Evolutionary conservation across 2,797 vertebrate genomes (phyloP), one percentile per base, ranked within the genome.

Genomic region (Chromobotia macracanthus): DNA sequence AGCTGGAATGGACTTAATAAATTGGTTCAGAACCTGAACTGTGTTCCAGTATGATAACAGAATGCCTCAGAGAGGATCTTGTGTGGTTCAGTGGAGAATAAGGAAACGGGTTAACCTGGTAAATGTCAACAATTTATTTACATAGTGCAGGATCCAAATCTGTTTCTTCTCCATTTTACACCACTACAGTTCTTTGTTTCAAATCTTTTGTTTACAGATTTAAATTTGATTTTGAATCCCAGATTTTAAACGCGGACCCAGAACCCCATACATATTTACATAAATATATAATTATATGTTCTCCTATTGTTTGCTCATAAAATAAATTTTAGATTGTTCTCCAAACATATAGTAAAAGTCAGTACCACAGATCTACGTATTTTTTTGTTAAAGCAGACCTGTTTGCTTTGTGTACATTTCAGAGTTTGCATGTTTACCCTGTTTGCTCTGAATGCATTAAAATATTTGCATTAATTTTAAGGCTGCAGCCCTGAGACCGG

Each of bases 211-310:
- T 11, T 19, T 21, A 9, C n/a, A 55, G 51, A 2, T 55, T 19
- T 55, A 19, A 55, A 55, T 55, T 55, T 3, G n/a, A 55, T 55
- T 55, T 55, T 55, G 8, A 55, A 55, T 55, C 53, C 53, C 53
- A 55, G 8, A 11, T 55, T 55, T 21, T 55, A 18, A 31, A 31
- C 31, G 31, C 5, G 31, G 31, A 3, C 31, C 31, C 31, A 31
- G 31, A 31, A 31, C 31, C 9, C 41, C 41, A 10, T 10, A 19
- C 84, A 41, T 87, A 82, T 88, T 89, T 88, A 87, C 85, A 87
- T 11, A 16, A 61, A 31, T 13, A 7, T 50, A 73, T 77, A 82
- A 92, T 86, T 89, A 85, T 90, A 82, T 88, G 81, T 86, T 86
- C 80, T 60, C 73, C 88, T 64, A 77, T 77, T 64, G 84, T 89